These are phyloP conservation scores for Bombyx mandarina DNA, from an alignment of 1,140 invertebrate species.

Conservation along the genomic window DNA sequence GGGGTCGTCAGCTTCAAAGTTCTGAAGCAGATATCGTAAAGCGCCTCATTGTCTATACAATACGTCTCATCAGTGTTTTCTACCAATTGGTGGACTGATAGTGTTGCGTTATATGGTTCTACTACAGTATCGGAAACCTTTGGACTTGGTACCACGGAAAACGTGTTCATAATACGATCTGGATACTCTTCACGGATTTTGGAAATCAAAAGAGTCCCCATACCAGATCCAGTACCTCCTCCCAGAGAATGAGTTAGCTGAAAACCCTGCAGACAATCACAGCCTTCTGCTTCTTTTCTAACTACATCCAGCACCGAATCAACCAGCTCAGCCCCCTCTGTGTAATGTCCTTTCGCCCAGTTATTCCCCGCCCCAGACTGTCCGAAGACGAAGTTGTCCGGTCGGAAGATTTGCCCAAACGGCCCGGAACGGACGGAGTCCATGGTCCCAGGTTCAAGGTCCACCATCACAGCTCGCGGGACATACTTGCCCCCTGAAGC, in stretches of 20 bases:
- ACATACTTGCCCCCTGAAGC: slow-evolving; percentile 86
- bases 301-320: slow-evolving; percentile 90
- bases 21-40: slow-evolving; percentile 91
- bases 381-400: slow-evolving; percentile 91
- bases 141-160: slow-evolving; percentile 92
- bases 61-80: slow-evolving; percentile 81
- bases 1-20: slow-evolving; percentile 84
- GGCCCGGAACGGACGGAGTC: slow-evolving; percentile 82
- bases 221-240: slow-evolving; percentile 89
- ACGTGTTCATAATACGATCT: slow-evolving; percentile 93
- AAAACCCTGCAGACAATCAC: slow-evolving; percentile 92
- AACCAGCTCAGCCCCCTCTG: slow-evolving; percentile 91
- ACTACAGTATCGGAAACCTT: slow-evolving; percentile 90
- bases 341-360: slow-evolving; percentile 94
- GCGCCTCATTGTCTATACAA: slow-evolving; percentile 80
- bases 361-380: slow-evolving; percentile 78
- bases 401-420: slow-evolving; percentile 87
- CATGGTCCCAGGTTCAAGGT: slow-evolving; percentile 86
- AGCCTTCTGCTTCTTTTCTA: slow-evolving; percentile 90
- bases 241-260: slow-evolving; percentile 86
- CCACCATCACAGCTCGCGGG: slow-evolving; percentile 83
- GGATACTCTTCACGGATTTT: slow-evolving; percentile 91
- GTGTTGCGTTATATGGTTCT: slow-evolving; percentile 86
- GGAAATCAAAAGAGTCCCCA: slow-evolving; percentile 89
- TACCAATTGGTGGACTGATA: slow-evolving; percentile 83